A percentile compares a stretch with the other conserved stretches of the same genome.
Evolutionary conservation across 2,797 vertebrate genomes (phyloP).

Genomic region (Tamandua tetradactyla): DNA sequence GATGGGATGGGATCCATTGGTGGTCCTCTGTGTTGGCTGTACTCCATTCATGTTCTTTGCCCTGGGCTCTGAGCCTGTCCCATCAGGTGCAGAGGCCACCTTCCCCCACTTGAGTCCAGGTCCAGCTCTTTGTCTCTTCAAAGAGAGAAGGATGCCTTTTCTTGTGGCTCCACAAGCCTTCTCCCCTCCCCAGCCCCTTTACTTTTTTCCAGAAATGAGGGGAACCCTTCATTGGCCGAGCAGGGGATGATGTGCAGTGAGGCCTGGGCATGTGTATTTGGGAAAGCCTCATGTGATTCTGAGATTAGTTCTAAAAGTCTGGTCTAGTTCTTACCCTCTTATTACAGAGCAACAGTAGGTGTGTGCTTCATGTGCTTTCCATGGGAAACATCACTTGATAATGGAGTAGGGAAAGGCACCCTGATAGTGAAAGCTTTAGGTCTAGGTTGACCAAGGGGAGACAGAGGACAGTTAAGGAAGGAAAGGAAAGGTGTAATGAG

Average conservation of each 20-base stretch:
- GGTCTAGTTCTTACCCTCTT: background rate
- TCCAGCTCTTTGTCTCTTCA: background rate
- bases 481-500: background rate
- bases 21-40: background rate
- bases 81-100: background rate
- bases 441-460: background rate
- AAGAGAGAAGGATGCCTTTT: no score
- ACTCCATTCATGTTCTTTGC: background rate
- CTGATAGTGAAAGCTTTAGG: background rate
- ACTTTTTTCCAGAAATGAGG: background rate
- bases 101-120: no score
- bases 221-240: rapidly evolving
- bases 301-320: background rate
- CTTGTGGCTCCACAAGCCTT: background rate
- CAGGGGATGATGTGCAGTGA: no score
- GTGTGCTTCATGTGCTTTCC: background rate
- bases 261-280: no score
- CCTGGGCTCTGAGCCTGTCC: background rate
- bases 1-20: background rate
- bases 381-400: background rate
- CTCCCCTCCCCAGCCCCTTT: background rate
- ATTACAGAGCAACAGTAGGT: background rate
- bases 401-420: background rate
- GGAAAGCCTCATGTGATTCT: background rate
- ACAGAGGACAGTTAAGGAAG: background rate